Conservation (phyloP, 2,113 vertebrate species). For the Hylia prasina region DNA sequence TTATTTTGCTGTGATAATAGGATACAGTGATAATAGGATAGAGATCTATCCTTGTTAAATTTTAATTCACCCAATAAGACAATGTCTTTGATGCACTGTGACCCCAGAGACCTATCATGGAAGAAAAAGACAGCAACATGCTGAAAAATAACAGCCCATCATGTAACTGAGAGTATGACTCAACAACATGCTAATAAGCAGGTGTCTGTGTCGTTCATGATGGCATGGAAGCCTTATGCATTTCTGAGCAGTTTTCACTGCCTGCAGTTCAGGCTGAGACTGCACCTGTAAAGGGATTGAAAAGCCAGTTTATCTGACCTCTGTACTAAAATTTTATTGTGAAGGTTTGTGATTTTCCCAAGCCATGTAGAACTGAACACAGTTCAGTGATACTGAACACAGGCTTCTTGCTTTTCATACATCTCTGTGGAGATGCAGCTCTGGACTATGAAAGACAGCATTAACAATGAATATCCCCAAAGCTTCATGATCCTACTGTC, state of each 20-base stretch:
- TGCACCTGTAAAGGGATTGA: neutral
- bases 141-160: conserved; percentile 18
- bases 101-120: neutral
- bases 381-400: neutral
- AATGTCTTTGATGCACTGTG: neutral
- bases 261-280: neutral
- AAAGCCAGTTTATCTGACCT: neutral
- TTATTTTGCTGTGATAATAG: neutral
- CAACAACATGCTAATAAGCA: neutral
- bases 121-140: conserved; percentile 11
- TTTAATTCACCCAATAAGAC: neutral
- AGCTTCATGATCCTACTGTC: neutral
- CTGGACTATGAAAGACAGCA: neutral
- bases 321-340: neutral
- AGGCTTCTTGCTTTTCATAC: neutral
- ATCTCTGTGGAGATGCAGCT: neutral
- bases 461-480: neutral
- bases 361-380: neutral
- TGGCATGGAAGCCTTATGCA: neutral
- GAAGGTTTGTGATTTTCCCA: neutral
- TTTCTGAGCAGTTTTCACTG: neutral
- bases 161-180: neutral
- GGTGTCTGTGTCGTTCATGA: neutral
- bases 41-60: neutral
- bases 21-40: neutral